Conservation (phyloP, 2,797 vertebrate genomes). For the Sebastes iracundus region DNA sequence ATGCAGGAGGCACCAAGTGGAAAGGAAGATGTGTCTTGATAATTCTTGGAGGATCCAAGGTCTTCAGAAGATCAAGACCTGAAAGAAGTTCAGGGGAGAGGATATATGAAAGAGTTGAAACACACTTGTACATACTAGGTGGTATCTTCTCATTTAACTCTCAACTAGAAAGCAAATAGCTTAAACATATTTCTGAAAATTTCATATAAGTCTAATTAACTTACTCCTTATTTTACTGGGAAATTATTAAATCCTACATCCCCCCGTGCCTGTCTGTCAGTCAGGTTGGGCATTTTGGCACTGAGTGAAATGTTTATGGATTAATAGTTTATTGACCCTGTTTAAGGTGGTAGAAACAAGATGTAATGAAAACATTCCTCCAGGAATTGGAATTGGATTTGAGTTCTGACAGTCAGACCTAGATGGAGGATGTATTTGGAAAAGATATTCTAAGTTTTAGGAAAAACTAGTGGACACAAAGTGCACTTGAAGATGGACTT, state of each 20-base stretch:
- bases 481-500: neutral
- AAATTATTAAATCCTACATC: too few relatives aligned
- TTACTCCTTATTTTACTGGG: too few relatives aligned
- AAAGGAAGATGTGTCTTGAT: conserved; percentile 90
- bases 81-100: conserved; percentile 30
- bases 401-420: neutral
- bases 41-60: conserved; percentile 84
- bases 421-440: neutral
- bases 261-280: too few relatives aligned
- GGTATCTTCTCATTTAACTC: too few relatives aligned
- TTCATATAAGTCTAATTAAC: too few relatives aligned
- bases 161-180: too few relatives aligned
- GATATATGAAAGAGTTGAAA: neutral
- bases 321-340: neutral
- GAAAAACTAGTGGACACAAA: neutral
- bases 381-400: neutral
- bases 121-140: neutral
- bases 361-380: too few relatives aligned
- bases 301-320: neutral
- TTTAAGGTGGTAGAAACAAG: too few relatives aligned
- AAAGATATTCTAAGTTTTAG: neutral
- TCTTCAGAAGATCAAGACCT: conserved; percentile 78
- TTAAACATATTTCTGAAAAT: too few relatives aligned
- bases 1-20: conserved; percentile 86
- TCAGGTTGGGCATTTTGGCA: neutral